Percentiles rank a stretch among this genome's conserved stretches.
phyloP scores from a whole-genome alignment of 2,113 vertebrate genomes.

The Percopsis transmontana region DNA sequence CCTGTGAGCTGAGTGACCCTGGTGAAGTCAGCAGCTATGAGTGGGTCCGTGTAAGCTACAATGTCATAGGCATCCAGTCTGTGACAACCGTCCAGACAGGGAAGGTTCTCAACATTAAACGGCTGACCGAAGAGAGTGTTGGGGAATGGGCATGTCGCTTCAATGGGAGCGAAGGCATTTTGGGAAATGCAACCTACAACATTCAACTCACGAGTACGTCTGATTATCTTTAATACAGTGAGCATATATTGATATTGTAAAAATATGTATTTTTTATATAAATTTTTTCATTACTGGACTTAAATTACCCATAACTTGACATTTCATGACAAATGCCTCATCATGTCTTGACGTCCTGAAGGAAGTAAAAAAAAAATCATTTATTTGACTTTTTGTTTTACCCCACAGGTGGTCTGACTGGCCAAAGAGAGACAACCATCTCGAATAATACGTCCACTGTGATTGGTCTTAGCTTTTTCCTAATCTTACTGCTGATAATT shows the following conservation, averaged over 20 bases:
- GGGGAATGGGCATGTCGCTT: constrained; percentile 69
- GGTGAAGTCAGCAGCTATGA: constrained; percentile 61
- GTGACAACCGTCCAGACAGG: constrained; percentile 34
- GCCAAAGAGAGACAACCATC: background rate
- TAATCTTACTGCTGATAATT: constrained; percentile 67
- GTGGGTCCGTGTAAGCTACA: constrained; percentile 64
- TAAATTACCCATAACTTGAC: no score
- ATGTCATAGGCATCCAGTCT: constrained; percentile 43
- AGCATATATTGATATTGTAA: no score
- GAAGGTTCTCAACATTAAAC: constrained; percentile 39
- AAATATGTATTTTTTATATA: no score
- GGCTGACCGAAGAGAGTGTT: constrained; percentile 18
- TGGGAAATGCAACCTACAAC: constrained; percentile 71
- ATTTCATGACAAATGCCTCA: no score
- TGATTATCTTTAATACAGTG: background rate
- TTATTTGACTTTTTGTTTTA: background rate
- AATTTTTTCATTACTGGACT: no score
- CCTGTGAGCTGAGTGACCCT: constrained; percentile 64
- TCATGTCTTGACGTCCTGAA: no score
- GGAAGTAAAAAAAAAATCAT: no score
- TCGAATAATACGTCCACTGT: constrained; percentile 24
- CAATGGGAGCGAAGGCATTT: constrained; percentile 47
- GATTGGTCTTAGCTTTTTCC: constrained; percentile 59
- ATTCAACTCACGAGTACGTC: constrained; percentile 59
- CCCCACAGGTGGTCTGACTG: constrained; percentile 53